These are phyloP conservation scores for Agrilus biguttatus DNA, from an alignment of 2,888 invertebrate species.

Conservation along the genomic window DNA sequence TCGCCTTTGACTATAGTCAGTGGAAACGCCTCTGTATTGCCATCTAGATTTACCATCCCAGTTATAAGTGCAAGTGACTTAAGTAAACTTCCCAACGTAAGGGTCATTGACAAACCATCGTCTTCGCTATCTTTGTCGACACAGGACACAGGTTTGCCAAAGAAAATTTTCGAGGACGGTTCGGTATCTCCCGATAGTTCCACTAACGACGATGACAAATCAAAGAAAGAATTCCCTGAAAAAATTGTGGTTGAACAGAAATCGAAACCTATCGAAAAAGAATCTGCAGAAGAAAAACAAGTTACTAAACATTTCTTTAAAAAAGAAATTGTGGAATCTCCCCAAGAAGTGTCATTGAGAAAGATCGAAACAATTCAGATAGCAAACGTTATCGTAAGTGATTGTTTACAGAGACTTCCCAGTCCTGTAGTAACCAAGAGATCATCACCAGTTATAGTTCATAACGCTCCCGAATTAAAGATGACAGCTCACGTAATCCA, in stretches of 20 bases:
- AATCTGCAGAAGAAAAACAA: slow-evolving; percentile 20
- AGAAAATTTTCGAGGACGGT: slow-evolving; percentile 49
- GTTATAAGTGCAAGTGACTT: slow-evolving; percentile 31
- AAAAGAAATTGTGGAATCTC: slow-evolving; percentile 1
- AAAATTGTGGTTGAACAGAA: slow-evolving; percentile 15
- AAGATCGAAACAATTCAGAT: slow-evolving; percentile 6
- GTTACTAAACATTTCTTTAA: neutral
- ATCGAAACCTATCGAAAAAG: slow-evolving; percentile 10
- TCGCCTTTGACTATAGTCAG: slow-evolving; percentile 28
- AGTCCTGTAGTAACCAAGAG: slow-evolving; percentile 19
- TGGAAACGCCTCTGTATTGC: slow-evolving; percentile 26
- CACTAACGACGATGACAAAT: slow-evolving; percentile 29
- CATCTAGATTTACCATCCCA: slow-evolving; percentile 27
- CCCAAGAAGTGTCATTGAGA: slow-evolving; percentile 4
- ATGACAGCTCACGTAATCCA: slow-evolving; percentile 31
- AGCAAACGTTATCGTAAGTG: slow-evolving; percentile 6
- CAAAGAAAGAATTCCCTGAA: slow-evolving; percentile 19
- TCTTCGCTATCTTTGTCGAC: slow-evolving; percentile 37
- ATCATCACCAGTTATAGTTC: slow-evolving; percentile 21
- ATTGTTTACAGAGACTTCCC: slow-evolving; percentile 17
- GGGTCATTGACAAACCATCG: slow-evolving; percentile 33
- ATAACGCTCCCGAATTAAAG: slow-evolving; percentile 27
- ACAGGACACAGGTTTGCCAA: slow-evolving; percentile 45
- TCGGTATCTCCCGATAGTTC: slow-evolving; percentile 44
- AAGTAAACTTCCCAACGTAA: slow-evolving; percentile 28